Evolutionary conservation across 2,113 vertebrate genomes (phyloP), one percentile per base, ranked within the genome.

Genomic region (Trematomus loennbergii): DNA sequence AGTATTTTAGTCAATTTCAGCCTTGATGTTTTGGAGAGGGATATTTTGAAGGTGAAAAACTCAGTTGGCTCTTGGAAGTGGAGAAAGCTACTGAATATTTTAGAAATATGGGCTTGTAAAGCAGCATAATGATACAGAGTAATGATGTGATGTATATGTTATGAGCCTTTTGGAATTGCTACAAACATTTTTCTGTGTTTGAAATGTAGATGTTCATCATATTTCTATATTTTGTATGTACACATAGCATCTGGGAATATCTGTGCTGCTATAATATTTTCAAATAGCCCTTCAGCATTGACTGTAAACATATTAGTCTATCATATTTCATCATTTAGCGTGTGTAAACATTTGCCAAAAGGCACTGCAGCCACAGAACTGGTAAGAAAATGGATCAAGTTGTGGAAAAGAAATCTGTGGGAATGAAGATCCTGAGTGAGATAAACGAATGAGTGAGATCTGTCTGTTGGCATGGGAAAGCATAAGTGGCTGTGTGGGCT

Each of bases 401-500:
- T 52, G 33, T 63, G 55, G 36, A 50, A 52, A 80, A 73, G 36
- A 62, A 67, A 71, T 84, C 60, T 80, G 84, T 86, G 87, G 83
- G 81, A 92, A 91, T 72, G 22, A 5, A 72, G 83, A 83, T 78
- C 18, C 13, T 53, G 33, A 9, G 70, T 1, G 72, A 87, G 66
- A 90, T 48, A 63, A 64, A 75, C 17, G 49, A 77, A 53, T 63
- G 81, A 89, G 71, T 61, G 84, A 86, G 29, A 71, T 76, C 20
- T 72, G 82, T 75, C 85, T 76, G 82, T 72, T 78, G 86, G 77
- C 91, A 88, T 90, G 87, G 83, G 79, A 92, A 85, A 81, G 82
- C 83, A 79, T 63, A 80, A 90, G 87, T 84, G 82, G 75, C 71
- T 91, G 92, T 92, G 92, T 92, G 91, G 92, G 88, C 85, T 90